phyloP scores from a whole-genome alignment of 1,140 invertebrate genomes.

The Heliconius melpomene region DNA sequence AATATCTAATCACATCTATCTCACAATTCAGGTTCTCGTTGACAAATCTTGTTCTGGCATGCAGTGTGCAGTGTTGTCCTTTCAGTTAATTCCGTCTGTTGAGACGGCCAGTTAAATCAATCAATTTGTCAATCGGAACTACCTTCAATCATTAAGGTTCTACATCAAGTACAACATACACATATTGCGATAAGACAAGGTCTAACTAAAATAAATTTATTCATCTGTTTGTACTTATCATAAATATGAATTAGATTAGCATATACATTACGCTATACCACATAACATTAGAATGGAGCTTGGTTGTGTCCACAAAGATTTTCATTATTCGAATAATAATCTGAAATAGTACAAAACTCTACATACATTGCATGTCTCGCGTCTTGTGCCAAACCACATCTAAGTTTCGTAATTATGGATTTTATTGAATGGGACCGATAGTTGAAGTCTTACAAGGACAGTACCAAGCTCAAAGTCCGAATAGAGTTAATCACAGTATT shows the following conservation, averaged over 20 bases:
- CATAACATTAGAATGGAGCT: conserved; percentile 50
- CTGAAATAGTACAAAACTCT: conserved; percentile 66
- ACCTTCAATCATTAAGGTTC: not conserved
- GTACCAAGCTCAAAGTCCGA: conserved; percentile 47
- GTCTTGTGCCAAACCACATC: conserved; percentile 71
- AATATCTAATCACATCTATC: conserved; percentile 49
- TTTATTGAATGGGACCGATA: conserved; percentile 46
- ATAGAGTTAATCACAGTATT: conserved; percentile 36
- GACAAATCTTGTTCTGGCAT: not conserved
- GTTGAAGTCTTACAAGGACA: conserved; percentile 40
- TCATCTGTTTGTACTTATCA: conserved; percentile 63
- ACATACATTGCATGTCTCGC: conserved; percentile 50
- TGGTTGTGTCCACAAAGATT: conserved; percentile 61
- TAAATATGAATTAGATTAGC: conserved; percentile 61
- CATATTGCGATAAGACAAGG: conserved; percentile 13
- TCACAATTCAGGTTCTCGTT: conserved; percentile 21
- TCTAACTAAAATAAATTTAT: conserved; percentile 37
- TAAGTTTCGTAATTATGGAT: conserved; percentile 46
- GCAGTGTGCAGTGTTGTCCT: not conserved
- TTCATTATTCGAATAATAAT: conserved; percentile 40
- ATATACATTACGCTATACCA: conserved; percentile 48
- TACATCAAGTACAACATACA: not conserved
- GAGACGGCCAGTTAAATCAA: not conserved
- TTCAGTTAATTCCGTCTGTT: not conserved
- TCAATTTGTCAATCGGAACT: not conserved